Evolutionary conservation across 92 coral and sea anemone genomes (phyloP), one percentile per base, ranked within the genome.

Genomic region (Actinostola sp.): DNA sequence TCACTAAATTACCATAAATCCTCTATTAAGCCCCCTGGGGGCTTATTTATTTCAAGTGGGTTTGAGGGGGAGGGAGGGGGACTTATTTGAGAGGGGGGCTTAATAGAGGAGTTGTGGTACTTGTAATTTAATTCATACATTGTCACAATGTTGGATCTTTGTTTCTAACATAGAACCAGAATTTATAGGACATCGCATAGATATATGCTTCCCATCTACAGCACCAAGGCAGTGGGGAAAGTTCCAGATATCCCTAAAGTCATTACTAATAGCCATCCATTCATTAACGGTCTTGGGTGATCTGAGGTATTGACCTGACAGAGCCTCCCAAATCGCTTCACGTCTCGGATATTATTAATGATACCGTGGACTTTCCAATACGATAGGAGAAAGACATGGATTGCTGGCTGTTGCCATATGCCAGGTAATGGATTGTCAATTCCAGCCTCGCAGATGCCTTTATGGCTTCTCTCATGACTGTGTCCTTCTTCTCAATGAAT

Each of bases 281-380:
- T 29, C 82, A 32, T 78, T 76, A 36, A 69, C 67, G 26, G 55
- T 67, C 46, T 34, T 63, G 25, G 92, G 92, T 52, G 85, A 42
- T 79, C 84, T 73, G 48, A 87, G 56, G 61, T 77, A 82, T 57
- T 64, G 65, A 20, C 77, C 78, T 23, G 26, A 45, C 52, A 87
- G 84, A 63, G 81, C 87, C 49, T 67, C 71, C 85, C 92, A 87
- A 57, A 82, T 75, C 34, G 88, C 82, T 44, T 35, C 84, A 75
- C 43, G 87, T 86, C 51, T 86, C 91, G 33, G 60, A 56, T 50
- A 86, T 67, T 24, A 87, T 84, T 51, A 51, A 56, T 28, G 84
- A 70, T 48, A 82, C 88, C 9, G 82, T 82, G 43, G 82, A 21
- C 54, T 58, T 71, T 36, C 71, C 84, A 49, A 75, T 45, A 28